Base-by-base conservation (phyloP, 2,888 invertebrate species). In the Amiota communis region DNA sequence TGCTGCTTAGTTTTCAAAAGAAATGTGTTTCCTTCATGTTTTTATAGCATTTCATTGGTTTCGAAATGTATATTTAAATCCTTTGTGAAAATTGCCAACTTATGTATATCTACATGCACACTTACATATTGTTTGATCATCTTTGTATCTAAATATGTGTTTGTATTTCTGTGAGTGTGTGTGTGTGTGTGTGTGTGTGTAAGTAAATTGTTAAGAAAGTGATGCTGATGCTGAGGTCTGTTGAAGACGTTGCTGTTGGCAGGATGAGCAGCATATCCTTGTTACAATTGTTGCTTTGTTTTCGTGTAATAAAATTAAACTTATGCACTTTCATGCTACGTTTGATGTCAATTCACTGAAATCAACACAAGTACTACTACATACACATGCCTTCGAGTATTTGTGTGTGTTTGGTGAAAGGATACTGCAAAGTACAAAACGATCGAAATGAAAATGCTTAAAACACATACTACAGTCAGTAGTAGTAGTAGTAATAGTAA, bases 391-490 rank as follows among this genome's bases (percentile, higher is more conserved):
- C 2, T 2, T 36, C 36, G 36, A n/a, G 56, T 36, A 13, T 68
- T 3, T 17, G 12, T 17, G 53, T 53, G 51, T 20, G 51, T 67
- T 36, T 63, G 46, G 13, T 47, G 67, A 59, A 36, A 59, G 15
- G 17, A 85, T 83, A 83, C 85, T 82, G 79, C 82, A 82, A 83
- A 83, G 85, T 84, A 81, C 84, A 79, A 85, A 85, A 83, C 84
- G 79, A 80, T 83, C 85, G 84, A 82, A 82, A 80, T 83, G 85
- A 79, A 82, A 59, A 11, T 17, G 17, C 11, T 20, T 6, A 36
- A 36, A 6, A 36, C 6, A 36, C 36, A 36, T 36, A 36, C 36
- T 36, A 36, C 36, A 36, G 36, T 36, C 36, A 36, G 36, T 36
- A 36, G 36, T 36, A 36, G 36, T 36, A 36, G 36, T 6, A 36